Evolutionary conservation across 1,140 invertebrate species (phyloP).

Genomic region (Neoseiulus cucumeris): DNA sequence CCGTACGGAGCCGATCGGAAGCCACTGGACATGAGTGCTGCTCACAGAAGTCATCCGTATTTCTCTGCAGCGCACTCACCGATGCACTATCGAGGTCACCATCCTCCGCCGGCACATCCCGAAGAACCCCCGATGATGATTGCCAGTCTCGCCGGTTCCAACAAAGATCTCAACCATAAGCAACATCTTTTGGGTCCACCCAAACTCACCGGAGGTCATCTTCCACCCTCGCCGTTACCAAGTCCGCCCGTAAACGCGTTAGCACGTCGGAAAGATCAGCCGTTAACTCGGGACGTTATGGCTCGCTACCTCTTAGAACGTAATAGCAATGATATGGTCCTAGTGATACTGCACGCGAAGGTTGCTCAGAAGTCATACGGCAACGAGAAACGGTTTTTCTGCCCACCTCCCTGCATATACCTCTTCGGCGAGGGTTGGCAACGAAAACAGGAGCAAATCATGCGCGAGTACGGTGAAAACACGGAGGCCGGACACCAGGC

Average conservation of each 20-base stretch:
- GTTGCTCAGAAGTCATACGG: slow-evolving; percentile 97
- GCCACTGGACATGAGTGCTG: slow-evolving; percentile 1
- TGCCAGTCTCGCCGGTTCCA: neutral
- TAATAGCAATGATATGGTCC: slow-evolving; percentile 77
- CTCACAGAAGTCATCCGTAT: neutral
- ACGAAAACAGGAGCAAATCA: slow-evolving; percentile 68
- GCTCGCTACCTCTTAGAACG: slow-evolving; percentile 77
- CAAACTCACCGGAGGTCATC: neutral
- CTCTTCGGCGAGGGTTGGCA: slow-evolving; percentile 93
- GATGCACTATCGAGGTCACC: neutral
- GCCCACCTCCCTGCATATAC: slow-evolving; percentile 97
- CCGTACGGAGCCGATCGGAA: neutral
- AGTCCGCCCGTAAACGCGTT: neutral
- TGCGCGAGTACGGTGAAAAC: slow-evolving; percentile 44
- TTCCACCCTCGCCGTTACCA: neutral
- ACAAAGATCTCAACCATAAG: slow-evolving; percentile 5
- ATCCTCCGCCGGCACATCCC: neutral
- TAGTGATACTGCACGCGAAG: slow-evolving; percentile 95
- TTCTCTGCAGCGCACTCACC: neutral
- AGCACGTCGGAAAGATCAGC: neutral
- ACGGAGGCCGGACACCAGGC: slow-evolving; percentile 45
- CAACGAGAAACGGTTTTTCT: slow-evolving; percentile 97
- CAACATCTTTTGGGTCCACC: neutral
- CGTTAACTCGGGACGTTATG: slow-evolving; percentile 76
- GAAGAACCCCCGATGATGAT: neutral